Base-by-base conservation (phyloP, 2,888 invertebrate species). In the Lasioglossum calceatum region DNA sequence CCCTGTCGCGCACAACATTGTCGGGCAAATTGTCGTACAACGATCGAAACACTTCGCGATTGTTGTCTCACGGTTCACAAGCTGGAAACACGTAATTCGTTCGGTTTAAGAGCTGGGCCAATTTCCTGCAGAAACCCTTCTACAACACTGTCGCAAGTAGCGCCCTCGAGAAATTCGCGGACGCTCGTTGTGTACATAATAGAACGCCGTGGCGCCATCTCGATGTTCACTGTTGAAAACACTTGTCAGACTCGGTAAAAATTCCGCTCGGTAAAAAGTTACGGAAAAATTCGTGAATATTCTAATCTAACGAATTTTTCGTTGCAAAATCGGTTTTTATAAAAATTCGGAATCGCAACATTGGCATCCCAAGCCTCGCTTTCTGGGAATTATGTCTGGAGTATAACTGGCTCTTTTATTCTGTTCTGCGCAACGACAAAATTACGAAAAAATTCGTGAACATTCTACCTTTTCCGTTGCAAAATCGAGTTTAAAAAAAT, bases 81-180 rank as follows among this genome's bases (percentile, higher is more conserved):
- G 47, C 39, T 36, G 58, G 70, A 75, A 87, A 87, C 61, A 87
- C 54, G 81, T 77, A 77, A 47, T 79, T 79, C 32, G 44, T 50
- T 70, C 23, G 50, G 44, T 44, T 54, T 79, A 39, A 47, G 73
- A 42, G 27, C 54, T 71, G 61, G 73, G 76, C 83, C 81, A 88
- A 88, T 88, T 88, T 85, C 70, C 27, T 64, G 44, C 75, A 54
- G 81, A 42, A 83, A 81, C 83, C 88, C 88, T 78, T 83, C 72
- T 79, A 81, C 79, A 42, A 83, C 79, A 61, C 81, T 67, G 77
- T 36, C 71, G 82, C 78, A 72, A 44, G 77, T 64, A 88, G 88
- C 88, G 88, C 88, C 88, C 88, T 87, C 88, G 78, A 76, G 47
- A 64, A 75, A 70, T 58, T 27, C 4, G 36, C 1, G 39, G 71